Evolutionary conservation across 2,888 invertebrate genomes (phyloP).

Genomic region (Andrena minutula): DNA sequence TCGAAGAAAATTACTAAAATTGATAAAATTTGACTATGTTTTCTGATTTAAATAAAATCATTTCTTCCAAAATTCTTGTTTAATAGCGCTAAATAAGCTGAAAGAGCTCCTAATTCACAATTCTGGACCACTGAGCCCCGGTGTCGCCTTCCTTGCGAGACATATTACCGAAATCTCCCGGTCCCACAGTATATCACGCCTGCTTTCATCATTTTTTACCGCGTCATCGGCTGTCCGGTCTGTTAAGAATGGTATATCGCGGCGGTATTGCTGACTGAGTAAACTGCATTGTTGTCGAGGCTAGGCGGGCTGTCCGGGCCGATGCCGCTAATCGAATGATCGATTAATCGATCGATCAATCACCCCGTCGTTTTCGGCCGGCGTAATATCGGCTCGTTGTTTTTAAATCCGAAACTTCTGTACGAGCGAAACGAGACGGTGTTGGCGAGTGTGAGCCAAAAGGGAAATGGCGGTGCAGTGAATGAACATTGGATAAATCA

Average conservation of each 20-base stretch:
- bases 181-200: slow-evolving; percentile 28
- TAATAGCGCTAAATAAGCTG: too few species aligned
- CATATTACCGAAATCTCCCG: slow-evolving; percentile 28
- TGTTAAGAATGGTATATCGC: slow-evolving; percentile 53
- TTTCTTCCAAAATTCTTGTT: too few species aligned
- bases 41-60: too few species aligned
- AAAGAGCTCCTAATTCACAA: too few species aligned
- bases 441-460: background rate
- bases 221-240: slow-evolving; percentile 45
- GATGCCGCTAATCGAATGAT: slow-evolving; percentile 56
- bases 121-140: too few species aligned
- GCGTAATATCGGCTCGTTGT: slow-evolving; percentile 35
- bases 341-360: slow-evolving; percentile 68
- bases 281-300: slow-evolving; percentile 52
- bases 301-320: background rate
- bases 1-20: too few species aligned
- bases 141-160: slow-evolving; percentile 21
- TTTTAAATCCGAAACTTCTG: slow-evolving; percentile 39
- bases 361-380: slow-evolving; percentile 45
- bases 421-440: background rate
- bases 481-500: slow-evolving; percentile 22
- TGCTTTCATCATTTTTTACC: slow-evolving; percentile 43
- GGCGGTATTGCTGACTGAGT: slow-evolving; percentile 45
- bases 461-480: background rate
- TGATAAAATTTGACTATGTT: too few species aligned